Evolutionary conservation across 2,797 vertebrate genomes (phyloP).

Genomic region (Meriones psammophilus): DNA sequence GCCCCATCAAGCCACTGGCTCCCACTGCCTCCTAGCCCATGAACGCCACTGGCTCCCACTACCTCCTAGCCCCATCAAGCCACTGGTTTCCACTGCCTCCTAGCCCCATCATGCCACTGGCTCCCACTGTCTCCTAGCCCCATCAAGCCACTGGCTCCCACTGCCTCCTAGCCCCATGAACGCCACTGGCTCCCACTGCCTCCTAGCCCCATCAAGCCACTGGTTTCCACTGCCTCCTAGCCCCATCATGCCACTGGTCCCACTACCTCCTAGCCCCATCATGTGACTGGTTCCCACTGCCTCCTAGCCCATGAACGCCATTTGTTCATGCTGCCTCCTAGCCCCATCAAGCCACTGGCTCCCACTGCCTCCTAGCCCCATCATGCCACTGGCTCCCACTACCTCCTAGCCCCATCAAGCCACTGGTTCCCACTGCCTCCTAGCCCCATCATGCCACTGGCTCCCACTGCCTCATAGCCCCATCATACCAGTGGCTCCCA

Average conservation of each 20-base stretch:
- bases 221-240: background rate
- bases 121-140: background rate
- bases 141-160: background rate
- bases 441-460: too few species aligned
- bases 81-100: too few species aligned
- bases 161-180: background rate
- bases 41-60: accelerated
- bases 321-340: background rate
- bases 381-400: accelerated
- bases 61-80: background rate
- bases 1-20: background rate
- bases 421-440: background rate
- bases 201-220: too few species aligned
- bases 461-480: background rate
- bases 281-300: too few species aligned
- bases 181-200: too few species aligned
- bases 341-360: accelerated
- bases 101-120: too few species aligned
- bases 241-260: too few species aligned
- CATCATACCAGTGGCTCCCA: too few species aligned
- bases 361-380: background rate
- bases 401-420: background rate
- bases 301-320: too few species aligned
- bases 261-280: background rate
- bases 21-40: background rate